Percentiles rank a stretch among this genome's conserved stretches.
These are phyloP conservation scores for Noctua janthe DNA, from an alignment of 2,888 invertebrate species.

Conservation along the genomic window DNA sequence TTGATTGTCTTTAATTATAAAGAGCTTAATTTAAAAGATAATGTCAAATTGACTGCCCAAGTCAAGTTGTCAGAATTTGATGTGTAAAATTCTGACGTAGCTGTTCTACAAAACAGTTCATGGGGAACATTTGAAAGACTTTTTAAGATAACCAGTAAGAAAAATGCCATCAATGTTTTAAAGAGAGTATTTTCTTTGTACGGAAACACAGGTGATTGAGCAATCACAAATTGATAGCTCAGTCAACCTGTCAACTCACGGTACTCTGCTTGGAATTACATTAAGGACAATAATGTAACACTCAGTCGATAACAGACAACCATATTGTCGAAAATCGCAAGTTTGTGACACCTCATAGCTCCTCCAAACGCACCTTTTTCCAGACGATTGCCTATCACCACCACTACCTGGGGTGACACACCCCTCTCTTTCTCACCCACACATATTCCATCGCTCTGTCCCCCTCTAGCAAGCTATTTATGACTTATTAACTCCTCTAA, in stretches of 20 bases:
- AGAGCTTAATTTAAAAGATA: background rate
- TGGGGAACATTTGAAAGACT: background rate
- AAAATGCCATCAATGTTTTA: background rate
- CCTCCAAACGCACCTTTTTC: conserved; percentile 87
- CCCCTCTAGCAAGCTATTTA: conserved; percentile 84
- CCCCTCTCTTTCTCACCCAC: conserved; percentile 75
- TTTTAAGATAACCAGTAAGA: background rate
- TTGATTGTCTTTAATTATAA: too few relatives aligned
- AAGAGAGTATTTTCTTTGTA: background rate
- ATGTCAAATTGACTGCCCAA: background rate
- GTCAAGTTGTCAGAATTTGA: too few relatives aligned
- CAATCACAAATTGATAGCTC: background rate
- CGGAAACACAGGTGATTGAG: background rate
- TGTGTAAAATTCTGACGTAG: background rate
- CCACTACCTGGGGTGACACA: conserved; percentile 82
- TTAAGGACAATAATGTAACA: conserved; percentile 41
- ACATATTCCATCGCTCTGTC: conserved; percentile 70
- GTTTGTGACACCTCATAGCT: conserved; percentile 83
- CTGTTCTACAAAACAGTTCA: background rate
- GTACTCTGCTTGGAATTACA: conserved; percentile 34
- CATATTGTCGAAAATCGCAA: conserved; percentile 78
- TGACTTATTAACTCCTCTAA: conserved; percentile 90
- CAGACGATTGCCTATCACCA: conserved; percentile 87
- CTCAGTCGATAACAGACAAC: conserved; percentile 56
- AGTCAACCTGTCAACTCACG: background rate